Evolutionary conservation across 2,888 invertebrate genomes (phyloP).

Genomic region (Lissonota sp.): DNA sequence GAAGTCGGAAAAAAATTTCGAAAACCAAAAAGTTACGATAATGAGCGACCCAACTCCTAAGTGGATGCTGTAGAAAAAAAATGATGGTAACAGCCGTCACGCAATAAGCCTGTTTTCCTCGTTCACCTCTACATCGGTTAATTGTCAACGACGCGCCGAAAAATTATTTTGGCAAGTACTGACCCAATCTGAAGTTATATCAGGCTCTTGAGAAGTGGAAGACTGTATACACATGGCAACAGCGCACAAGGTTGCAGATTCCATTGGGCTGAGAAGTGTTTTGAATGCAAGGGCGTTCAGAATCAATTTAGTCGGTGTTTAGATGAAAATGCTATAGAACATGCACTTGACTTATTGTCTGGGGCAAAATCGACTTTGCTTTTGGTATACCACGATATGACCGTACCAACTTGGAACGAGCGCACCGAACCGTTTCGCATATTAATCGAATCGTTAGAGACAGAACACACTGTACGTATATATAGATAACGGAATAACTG

Average conservation of each 20-base stretch:
- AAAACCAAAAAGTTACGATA: too few relatives aligned
- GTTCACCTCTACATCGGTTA: too few relatives aligned
- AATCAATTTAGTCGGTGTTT: slow-evolving; percentile 36
- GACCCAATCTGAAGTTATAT: too few relatives aligned
- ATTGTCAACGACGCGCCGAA: too few relatives aligned
- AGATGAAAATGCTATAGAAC: slow-evolving; percentile 11
- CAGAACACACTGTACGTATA: slow-evolving; percentile 29
- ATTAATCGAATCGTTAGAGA: slow-evolving; percentile 63
- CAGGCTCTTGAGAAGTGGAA: background rate
- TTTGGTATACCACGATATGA: slow-evolving; percentile 29
- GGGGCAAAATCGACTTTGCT: slow-evolving; percentile 24
- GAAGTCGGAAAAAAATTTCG: too few relatives aligned
- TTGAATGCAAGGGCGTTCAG: slow-evolving; percentile 27
- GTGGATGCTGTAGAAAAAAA: too few relatives aligned
- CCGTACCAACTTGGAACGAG: slow-evolving; percentile 36
- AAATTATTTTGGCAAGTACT: too few relatives aligned
- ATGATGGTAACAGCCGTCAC: too few relatives aligned
- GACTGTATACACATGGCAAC: background rate
- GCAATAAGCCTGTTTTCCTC: too few relatives aligned
- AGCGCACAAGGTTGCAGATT: background rate
- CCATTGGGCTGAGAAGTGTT: slow-evolving; percentile 16
- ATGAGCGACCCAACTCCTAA: too few relatives aligned
- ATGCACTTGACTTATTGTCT: slow-evolving; percentile 16
- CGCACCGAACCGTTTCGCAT: slow-evolving; percentile 48
- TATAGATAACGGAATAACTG: slow-evolving; percentile 21